These are phyloP conservation scores for Enoplosus armatus DNA, from an alignment of 2,797 vertebrate species.

Conservation along the genomic window DNA sequence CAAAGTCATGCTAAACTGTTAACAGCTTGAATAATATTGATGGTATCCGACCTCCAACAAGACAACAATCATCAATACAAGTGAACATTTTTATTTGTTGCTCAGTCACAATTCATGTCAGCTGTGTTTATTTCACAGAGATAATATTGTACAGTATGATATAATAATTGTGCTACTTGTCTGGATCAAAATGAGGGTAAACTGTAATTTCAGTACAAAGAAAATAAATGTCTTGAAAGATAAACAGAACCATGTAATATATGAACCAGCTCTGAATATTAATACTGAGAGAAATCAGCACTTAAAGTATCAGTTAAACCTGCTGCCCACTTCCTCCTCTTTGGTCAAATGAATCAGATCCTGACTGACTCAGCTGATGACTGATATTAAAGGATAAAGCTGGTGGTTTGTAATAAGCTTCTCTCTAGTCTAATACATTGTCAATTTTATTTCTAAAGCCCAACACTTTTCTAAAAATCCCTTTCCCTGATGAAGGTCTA, in stretches of 20 bases:
- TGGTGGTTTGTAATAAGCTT: not conserved
- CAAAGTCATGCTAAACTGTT: slow-evolving; percentile 55
- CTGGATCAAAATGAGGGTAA: not conserved
- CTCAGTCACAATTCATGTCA: slow-evolving; percentile 1
- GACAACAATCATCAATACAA: not conserved
- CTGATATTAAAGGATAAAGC: not conserved
- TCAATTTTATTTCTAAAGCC: not conserved
- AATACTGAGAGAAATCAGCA: not conserved
- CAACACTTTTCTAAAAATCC: too few relatives aligned
- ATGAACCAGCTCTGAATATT: slow-evolving; percentile 12
- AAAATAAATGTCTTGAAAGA: not conserved
- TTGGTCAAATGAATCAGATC: slow-evolving; percentile 32
- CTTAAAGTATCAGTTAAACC: slow-evolving; percentile 24
- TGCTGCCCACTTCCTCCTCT: slow-evolving; percentile 8
- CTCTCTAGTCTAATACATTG: not conserved
- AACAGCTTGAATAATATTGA: slow-evolving; percentile 12
- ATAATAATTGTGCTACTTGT: not conserved
- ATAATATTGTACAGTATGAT: not conserved
- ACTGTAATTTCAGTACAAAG: slow-evolving; percentile 1
- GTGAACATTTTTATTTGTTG: not conserved
- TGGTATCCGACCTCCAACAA: slow-evolving; percentile 6
- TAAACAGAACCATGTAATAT: not conserved
- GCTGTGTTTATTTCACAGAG: not conserved
- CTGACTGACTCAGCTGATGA: slow-evolving; percentile 19
- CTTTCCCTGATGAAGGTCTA: too few relatives aligned